These are phyloP conservation scores for Paedocypris micromegethes DNA, from an alignment of 2,797 vertebrate species.

Conservation along the genomic window DNA sequence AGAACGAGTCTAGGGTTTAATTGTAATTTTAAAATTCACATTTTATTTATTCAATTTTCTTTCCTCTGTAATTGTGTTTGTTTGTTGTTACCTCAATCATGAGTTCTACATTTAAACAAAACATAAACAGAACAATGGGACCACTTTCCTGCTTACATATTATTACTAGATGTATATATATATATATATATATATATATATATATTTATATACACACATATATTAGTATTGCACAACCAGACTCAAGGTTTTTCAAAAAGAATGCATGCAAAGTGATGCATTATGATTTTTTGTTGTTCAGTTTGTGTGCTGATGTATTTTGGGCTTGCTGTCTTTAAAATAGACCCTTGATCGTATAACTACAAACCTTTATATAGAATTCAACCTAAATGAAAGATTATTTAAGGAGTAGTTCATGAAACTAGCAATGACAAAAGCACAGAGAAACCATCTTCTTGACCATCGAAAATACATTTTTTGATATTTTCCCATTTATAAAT, in stretches of 20 bases:
- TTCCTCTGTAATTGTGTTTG: too few relatives aligned
- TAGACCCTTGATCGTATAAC: neutral
- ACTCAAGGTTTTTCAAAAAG: slow-evolving; percentile 31
- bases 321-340: slow-evolving; percentile 47
- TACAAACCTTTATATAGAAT: slow-evolving; percentile 44
- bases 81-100: too few relatives aligned
- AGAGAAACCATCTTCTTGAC: slow-evolving; percentile 37
- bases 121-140: too few relatives aligned
- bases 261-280: slow-evolving; percentile 46
- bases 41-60: neutral
- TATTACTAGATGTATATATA: too few relatives aligned
- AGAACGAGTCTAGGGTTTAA: slow-evolving; percentile 8
- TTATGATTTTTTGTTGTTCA: slow-evolving; percentile 38
- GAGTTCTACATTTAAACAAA: too few relatives aligned
- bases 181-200: too few relatives aligned
- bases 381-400: slow-evolving; percentile 47
- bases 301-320: slow-evolving; percentile 41
- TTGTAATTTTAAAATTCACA: neutral
- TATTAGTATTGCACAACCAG: slow-evolving; percentile 11
- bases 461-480: slow-evolving; percentile 30
- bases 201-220: neutral
- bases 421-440: slow-evolving; percentile 48
- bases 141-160: too few relatives aligned
- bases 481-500: slow-evolving; percentile 51
- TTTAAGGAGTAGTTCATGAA: slow-evolving; percentile 51